These are phyloP conservation scores for Maniola jurtina DNA, from an alignment of 1,140 invertebrate species.

Conservation along the genomic window DNA sequence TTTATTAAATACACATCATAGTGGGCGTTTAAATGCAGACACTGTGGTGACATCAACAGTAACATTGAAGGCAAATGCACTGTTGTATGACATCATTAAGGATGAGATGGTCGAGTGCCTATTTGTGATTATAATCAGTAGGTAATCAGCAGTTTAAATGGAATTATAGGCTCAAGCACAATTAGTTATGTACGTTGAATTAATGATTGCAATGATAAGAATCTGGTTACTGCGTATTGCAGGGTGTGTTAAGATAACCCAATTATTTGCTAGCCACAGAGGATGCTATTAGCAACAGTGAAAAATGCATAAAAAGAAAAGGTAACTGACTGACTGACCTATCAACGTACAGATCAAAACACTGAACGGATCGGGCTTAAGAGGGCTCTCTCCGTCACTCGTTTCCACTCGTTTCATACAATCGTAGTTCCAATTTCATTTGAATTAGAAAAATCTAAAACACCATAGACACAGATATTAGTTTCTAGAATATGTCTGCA, in stretches of 20 bases:
- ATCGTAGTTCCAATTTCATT: no score
- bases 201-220: not conserved
- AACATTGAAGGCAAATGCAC: conserved; percentile 30
- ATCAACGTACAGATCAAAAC: no score
- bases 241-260: not conserved
- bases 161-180: conserved; percentile 3
- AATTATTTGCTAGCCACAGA: no score
- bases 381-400: no score
- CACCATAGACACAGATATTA: no score
- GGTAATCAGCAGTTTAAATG: conserved; percentile 20
- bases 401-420: no score
- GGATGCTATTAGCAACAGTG: not conserved
- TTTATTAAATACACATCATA: not conserved
- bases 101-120: conserved; percentile 25
- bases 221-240: not conserved
- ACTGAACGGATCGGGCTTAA: no score
- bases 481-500: no score
- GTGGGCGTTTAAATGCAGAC: conserved; percentile 9
- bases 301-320: no score
- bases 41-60: conserved; percentile 27
- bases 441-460: no score
- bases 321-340: no score
- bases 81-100: conserved; percentile 35
- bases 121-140: conserved; percentile 3
- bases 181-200: no score